Conservation (phyloP, 64 coral and sea anemone species). For the Astreopora myriophthalma region DNA sequence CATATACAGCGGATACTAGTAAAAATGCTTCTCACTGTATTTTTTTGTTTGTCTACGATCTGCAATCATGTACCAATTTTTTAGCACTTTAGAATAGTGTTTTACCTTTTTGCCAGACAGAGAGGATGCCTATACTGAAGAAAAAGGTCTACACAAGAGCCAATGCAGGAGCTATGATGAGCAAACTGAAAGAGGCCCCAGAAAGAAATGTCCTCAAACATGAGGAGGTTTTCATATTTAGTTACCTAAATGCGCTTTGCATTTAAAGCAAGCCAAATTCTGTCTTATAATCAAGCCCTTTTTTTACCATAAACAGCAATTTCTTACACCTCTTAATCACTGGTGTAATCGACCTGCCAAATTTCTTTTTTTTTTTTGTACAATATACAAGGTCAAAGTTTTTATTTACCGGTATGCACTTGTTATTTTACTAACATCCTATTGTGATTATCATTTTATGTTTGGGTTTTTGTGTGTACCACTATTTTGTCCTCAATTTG, state of each 20-base stretch:
- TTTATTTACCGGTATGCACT: too few relatives aligned
- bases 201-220: constrained; percentile 1
- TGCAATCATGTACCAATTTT: background rate
- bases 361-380: background rate
- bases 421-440: too few relatives aligned
- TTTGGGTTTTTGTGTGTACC: too few relatives aligned
- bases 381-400: background rate
- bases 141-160: constrained; percentile 37
- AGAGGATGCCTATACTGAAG: constrained; percentile 26
- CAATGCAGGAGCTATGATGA: constrained; percentile 54
- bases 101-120: background rate
- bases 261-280: constrained; percentile 18
- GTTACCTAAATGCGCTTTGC: constrained; percentile 7
- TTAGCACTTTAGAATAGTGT: background rate
- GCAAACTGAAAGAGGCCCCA: constrained; percentile 32
- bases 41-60: background rate
- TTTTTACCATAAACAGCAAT: background rate
- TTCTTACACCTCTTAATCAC: background rate
- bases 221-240: constrained; percentile 25
- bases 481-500: too few relatives aligned
- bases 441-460: too few relatives aligned
- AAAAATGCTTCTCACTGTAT: too few relatives aligned
- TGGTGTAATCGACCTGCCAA: background rate
- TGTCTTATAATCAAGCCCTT: background rate
- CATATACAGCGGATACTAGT: too few relatives aligned